These are phyloP conservation scores for Cotesia typhae DNA, from an alignment of 1,140 invertebrate genomes.

Conservation along the genomic window DNA sequence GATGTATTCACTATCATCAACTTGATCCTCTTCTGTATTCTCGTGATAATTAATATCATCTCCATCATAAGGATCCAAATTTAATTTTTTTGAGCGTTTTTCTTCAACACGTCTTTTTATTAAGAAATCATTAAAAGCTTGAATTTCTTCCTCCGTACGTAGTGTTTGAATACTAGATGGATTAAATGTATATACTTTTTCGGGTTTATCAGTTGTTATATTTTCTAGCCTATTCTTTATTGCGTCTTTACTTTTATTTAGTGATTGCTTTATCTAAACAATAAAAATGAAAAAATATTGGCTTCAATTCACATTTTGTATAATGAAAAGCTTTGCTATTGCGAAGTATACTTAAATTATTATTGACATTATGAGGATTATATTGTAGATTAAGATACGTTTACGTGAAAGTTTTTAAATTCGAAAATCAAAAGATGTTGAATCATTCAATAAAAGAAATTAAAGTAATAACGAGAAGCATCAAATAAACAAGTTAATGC, in stretches of 20 bases:
- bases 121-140: conserved; percentile 47
- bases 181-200: neutral
- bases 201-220: neutral
- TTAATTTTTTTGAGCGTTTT: conserved; percentile 9
- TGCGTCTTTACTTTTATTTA: conserved; percentile 37
- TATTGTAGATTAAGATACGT: too few relatives aligned
- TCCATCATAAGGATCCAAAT: neutral
- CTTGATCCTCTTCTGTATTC: too few relatives aligned
- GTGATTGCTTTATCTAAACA: conserved; percentile 43
- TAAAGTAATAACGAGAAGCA: too few relatives aligned
- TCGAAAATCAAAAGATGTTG: too few relatives aligned
- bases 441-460: too few relatives aligned
- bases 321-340: neutral
- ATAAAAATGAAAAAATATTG: conserved; percentile 14
- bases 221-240: conserved; percentile 7
- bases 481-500: too few relatives aligned
- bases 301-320: neutral
- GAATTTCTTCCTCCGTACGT: conserved; percentile 30
- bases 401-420: too few relatives aligned
- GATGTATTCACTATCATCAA: too few relatives aligned
- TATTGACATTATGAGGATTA: neutral
- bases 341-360: neutral
- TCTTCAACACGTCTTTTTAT: conserved; percentile 34
- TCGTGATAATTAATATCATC: too few relatives aligned
- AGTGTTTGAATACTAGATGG: conserved; percentile 29